phyloP scores from a whole-genome alignment of 2,888 invertebrate genomes.

The Cetonia aurata region DNA sequence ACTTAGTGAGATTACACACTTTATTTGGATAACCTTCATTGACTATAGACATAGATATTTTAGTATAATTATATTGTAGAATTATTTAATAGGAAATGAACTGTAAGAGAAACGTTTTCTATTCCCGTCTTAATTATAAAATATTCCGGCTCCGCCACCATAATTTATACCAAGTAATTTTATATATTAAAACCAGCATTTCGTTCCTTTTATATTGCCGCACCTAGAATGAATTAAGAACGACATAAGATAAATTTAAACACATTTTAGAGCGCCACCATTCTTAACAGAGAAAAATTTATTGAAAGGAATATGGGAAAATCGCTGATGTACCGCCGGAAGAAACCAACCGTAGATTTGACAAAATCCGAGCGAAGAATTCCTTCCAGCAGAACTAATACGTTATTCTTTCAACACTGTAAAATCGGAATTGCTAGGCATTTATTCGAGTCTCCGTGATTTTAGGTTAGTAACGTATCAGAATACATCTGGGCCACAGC shows the following conservation, averaged over 20 bases:
- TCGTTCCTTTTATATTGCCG: background rate
- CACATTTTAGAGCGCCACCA: constrained; percentile 19
- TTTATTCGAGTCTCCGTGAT: constrained; percentile 1
- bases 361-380: constrained; percentile 25
- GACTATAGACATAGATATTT: too few species aligned
- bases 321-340: constrained; percentile 3
- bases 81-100: too few species aligned
- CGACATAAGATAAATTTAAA: constrained; percentile 34
- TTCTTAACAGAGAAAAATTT: constrained; percentile 24
- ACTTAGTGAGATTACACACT: too few species aligned
- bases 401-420: background rate
- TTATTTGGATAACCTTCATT: too few species aligned
- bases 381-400: constrained; percentile 20
- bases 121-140: too few species aligned
- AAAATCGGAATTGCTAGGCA: constrained; percentile 21
- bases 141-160: background rate
- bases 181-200: constrained; percentile 14
- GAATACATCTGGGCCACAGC: too few species aligned
- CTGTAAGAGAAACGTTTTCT: too few species aligned
- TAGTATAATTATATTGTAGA: too few species aligned
- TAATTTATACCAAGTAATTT: constrained; percentile 11
- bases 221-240: constrained; percentile 8
- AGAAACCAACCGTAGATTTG: constrained; percentile 13
- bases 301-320: constrained; percentile 15
- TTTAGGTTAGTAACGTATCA: background rate